Conservation (phyloP, 37 sponge, comb jelly and placozoan species). For the Axinella damicornis region DNA sequence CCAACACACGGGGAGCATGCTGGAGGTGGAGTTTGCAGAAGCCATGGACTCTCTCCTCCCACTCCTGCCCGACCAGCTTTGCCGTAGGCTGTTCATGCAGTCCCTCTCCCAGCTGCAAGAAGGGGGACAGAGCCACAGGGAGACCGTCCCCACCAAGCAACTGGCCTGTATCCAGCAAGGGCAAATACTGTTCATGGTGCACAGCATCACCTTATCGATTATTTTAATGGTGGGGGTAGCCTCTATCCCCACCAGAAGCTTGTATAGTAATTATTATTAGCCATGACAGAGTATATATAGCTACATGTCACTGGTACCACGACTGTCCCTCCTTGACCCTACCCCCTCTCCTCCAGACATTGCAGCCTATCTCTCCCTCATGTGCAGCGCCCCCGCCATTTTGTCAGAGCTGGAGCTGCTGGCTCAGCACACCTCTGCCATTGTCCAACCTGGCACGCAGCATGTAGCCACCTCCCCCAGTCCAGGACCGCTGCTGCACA, state of each 20-base stretch:
- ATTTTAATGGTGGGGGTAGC: too few species aligned
- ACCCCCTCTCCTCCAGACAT: constrained; percentile 36
- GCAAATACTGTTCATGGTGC: too few species aligned
- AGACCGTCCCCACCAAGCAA: constrained; percentile 18
- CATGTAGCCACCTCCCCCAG: background rate
- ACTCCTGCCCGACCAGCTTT: constrained; percentile 32
- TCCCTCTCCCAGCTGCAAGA: constrained; percentile 13
- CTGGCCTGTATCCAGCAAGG: constrained; percentile 73
- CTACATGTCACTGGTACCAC: too few species aligned
- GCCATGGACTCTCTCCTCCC: constrained; percentile 53
- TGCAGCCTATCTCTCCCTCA: constrained; percentile 16
- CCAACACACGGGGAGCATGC: constrained; percentile 33
- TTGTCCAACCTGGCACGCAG: background rate
- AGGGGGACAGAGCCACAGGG: background rate
- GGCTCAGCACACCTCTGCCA: background rate
- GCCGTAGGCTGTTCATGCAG: constrained; percentile 54
- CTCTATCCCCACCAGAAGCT: too few species aligned
- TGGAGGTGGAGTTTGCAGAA: constrained; percentile 77
- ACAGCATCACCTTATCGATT: too few species aligned
- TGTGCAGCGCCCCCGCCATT: background rate
- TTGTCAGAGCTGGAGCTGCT: background rate
- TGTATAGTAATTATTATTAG: too few species aligned
- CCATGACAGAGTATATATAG: too few species aligned
- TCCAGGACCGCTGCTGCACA: background rate
- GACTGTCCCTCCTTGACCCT: background rate